These are phyloP conservation scores for Uromys caudimaculatus DNA, from an alignment of 2,797 vertebrate species.

Conservation along the genomic window DNA sequence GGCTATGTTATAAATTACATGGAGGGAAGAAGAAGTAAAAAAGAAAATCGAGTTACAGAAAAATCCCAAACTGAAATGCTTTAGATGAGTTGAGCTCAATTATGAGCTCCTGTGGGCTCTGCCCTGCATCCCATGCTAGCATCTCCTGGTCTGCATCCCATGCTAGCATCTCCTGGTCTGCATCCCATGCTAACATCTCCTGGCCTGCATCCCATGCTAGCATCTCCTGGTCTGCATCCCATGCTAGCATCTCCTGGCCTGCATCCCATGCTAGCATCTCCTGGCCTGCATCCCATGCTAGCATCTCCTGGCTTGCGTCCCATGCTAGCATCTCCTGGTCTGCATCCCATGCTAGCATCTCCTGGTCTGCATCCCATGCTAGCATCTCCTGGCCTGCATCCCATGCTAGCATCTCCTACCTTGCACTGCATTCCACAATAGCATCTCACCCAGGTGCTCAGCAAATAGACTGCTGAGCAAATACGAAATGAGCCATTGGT, in stretches of 20 bases:
- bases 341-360: too few relatives aligned
- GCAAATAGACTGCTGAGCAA: not conserved
- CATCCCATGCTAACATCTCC: too few relatives aligned
- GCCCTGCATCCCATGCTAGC: not conserved
- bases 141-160: not conserved
- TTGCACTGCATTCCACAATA: too few relatives aligned
- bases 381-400: too few relatives aligned
- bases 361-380: too few relatives aligned
- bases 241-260: not conserved
- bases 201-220: too few relatives aligned
- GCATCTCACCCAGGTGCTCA: not conserved
- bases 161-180: too few relatives aligned
- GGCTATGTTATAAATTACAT: conserved; percentile 47
- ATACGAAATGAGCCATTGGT: not conserved
- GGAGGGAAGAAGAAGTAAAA: conserved; percentile 15
- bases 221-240: too few relatives aligned
- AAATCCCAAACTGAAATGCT: not conserved
- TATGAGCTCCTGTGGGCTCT: not conserved
- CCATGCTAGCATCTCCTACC: too few relatives aligned
- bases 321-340: not conserved
- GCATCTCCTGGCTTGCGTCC: not conserved
- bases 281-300: too few relatives aligned
- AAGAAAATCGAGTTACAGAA: not conserved
- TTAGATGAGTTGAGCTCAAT: conserved; percentile 34
- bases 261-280: too few relatives aligned